phyloP scores from a whole-genome alignment of 2,888 invertebrate species.

The Cheilosia soror region DNA sequence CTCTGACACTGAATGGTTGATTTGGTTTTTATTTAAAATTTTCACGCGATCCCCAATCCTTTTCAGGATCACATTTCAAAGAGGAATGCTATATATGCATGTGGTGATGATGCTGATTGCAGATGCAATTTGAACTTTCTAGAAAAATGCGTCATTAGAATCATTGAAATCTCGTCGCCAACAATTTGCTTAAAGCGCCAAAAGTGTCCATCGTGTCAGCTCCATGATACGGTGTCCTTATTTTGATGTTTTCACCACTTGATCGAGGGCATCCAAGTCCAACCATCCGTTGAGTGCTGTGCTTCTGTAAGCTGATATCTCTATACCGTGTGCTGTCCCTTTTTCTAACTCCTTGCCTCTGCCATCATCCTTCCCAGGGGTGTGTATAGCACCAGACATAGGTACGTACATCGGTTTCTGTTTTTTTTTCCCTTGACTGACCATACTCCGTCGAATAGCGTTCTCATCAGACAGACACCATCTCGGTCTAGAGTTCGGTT shows the following conservation, averaged over 20 bases:
- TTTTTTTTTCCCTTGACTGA: slow-evolving; percentile 58
- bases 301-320: slow-evolving; percentile 69
- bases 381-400: slow-evolving; percentile 59
- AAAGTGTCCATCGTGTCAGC: too few species aligned
- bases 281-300: slow-evolving; percentile 44
- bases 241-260: slow-evolving; percentile 63
- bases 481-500: slow-evolving; percentile 68
- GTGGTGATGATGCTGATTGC: background rate
- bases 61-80: slow-evolving; percentile 69
- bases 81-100: background rate
- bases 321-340: slow-evolving; percentile 34
- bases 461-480: slow-evolving; percentile 69
- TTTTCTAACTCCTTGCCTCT: slow-evolving; percentile 49
- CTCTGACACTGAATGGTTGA: slow-evolving; percentile 69
- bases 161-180: background rate
- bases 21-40: slow-evolving; percentile 66
- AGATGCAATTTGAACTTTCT: slow-evolving; percentile 6
- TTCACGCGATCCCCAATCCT: slow-evolving; percentile 68
- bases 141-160: background rate
- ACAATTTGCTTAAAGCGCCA: too few species aligned
- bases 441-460: slow-evolving; percentile 54
- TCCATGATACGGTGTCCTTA: slow-evolving; percentile 37
- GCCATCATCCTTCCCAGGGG: slow-evolving; percentile 59
- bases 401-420: slow-evolving; percentile 49
- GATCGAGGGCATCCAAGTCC: slow-evolving; percentile 19